These are phyloP conservation scores for Clepsis dumicolana DNA, from an alignment of 2,888 invertebrate species.

Conservation along the genomic window DNA sequence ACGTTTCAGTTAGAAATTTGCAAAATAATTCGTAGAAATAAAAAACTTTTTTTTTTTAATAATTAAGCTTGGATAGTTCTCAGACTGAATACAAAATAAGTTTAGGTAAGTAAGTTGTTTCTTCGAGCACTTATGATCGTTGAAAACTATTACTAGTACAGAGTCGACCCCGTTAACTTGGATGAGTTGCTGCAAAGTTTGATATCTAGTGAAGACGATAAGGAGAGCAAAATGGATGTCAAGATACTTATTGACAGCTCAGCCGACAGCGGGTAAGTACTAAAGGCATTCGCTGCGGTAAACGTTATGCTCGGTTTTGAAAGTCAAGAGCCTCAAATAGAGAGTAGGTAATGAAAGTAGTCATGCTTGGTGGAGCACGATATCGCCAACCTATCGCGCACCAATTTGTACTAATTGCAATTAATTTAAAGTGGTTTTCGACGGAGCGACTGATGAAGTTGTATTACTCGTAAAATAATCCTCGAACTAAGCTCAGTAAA, in stretches of 20 bases:
- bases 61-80: too few relatives aligned
- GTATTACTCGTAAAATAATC: slow-evolving; percentile 23
- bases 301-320: neutral
- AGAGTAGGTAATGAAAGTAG: neutral
- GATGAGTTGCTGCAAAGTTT: slow-evolving; percentile 17
- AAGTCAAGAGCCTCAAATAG: slow-evolving; percentile 1
- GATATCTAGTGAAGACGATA: slow-evolving; percentile 10
- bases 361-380: neutral
- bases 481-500: neutral
- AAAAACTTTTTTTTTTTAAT: slow-evolving; percentile 4
- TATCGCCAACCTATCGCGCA: neutral
- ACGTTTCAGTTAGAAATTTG: too few relatives aligned
- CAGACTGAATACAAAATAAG: neutral
- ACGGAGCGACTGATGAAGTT: slow-evolving; percentile 12
- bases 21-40: neutral
- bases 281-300: neutral
- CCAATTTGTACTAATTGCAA: slow-evolving; percentile 32
- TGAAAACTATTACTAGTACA: slow-evolving; percentile 8
- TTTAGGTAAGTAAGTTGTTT: neutral
- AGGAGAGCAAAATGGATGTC: neutral
- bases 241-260: neutral
- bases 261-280: slow-evolving; percentile 2
- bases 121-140: slow-evolving; percentile 16
- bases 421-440: slow-evolving; percentile 29
- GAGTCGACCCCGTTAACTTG: slow-evolving; percentile 2